Evolutionary conservation across 2,113 vertebrate genomes (phyloP), one percentile per base, ranked within the genome.

Genomic region (Eptesicus fuscus): DNA sequence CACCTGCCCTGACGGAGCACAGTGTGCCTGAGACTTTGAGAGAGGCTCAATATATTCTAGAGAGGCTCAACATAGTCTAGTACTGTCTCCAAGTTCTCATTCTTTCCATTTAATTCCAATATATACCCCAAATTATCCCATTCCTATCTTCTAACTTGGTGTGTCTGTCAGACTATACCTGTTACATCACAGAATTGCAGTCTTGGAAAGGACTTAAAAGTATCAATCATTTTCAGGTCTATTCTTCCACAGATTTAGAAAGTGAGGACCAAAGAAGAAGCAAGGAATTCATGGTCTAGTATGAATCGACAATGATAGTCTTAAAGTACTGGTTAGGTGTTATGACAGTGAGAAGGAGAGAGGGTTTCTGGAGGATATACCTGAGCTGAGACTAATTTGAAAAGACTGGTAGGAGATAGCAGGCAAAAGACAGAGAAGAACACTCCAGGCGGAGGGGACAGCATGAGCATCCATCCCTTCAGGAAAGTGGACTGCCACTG

Each of bases 31-130:
- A 78, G 88, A 88, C 44, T 71, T 78, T 53, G 69, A 91, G 56
- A 92, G 77, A 63, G 23, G 1, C 5, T 88, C 30, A 5, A 4
- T 80, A 28, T 61, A 61, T 95, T 97, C 95, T 61, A 91, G 56
- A 90, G 82, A 63, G 30, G 1, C 3, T 88, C n/a, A 5, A 4
- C 80, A 61, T 61, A 61, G 93, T 97, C 67, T 59, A 87, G 56
- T 51, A 49, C 23, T 56, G n/a, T 44, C 32, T 95, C n/a, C 28
- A 92, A 63, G 76, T 71, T 47, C 23, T 93, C 71, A n/a, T 71
- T 88, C 32, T 85, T 77, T 65, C 47, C 18, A 49, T 42, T 95
- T 90, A 92, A 67, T 95, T 95, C 22, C n/a, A 92, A 82, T 51
- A 83, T 47, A 80, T 28, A 90, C 20, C 40, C 12, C 5, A 22